Evolutionary conservation across 2,888 invertebrate species (phyloP).

Genomic region (Xestia c-nigrum): DNA sequence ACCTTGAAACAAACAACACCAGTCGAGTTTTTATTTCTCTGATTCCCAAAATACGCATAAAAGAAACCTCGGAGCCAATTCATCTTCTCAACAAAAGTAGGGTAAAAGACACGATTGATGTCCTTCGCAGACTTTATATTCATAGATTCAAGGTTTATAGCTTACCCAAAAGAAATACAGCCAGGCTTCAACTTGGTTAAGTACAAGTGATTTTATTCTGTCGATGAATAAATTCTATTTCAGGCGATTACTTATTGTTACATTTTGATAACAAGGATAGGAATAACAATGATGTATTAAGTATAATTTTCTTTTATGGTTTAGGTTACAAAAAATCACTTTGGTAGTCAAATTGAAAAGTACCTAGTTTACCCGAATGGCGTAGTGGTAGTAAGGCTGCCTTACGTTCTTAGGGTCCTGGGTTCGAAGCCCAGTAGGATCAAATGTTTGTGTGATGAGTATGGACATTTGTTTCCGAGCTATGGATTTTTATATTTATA

Average conservation of each 20-base stretch:
- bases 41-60: conserved; percentile 32
- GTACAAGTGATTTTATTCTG: conserved; percentile 25
- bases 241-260: background rate
- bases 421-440: too few relatives aligned
- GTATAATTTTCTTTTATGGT: too few relatives aligned
- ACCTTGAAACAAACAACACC: background rate
- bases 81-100: conserved; percentile 35
- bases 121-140: conserved; percentile 45
- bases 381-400: too few relatives aligned
- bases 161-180: conserved; percentile 43
- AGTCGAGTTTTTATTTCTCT: background rate
- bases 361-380: too few relatives aligned
- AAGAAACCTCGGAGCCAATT: conserved; percentile 45
- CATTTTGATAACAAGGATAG: background rate
- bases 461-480: too few relatives aligned
- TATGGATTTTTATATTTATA: too few relatives aligned
- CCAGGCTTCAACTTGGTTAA: conserved; percentile 18
- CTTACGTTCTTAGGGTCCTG: too few relatives aligned
- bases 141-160: conserved; percentile 57
- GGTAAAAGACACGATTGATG: conserved; percentile 52
- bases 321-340: background rate
- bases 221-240: conserved; percentile 1
- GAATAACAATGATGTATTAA: background rate
- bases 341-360: too few relatives aligned
- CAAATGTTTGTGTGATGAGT: too few relatives aligned